These are phyloP conservation scores for Oophaga pumilio DNA, from an alignment of 2,113 vertebrate species.

Conservation along the genomic window DNA sequence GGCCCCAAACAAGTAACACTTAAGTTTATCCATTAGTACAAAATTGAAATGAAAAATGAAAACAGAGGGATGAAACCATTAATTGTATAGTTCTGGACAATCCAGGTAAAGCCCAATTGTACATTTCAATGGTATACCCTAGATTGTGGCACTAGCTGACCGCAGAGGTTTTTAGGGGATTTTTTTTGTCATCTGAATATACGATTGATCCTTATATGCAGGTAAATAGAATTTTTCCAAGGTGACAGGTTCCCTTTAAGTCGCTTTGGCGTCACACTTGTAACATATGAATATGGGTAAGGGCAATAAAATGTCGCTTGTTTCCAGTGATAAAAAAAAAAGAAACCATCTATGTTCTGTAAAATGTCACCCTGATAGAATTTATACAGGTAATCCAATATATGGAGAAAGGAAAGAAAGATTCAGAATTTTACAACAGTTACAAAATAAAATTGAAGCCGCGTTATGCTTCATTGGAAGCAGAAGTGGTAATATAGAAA, in stretches of 20 bases:
- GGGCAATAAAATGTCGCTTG: neutral
- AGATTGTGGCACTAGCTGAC: too few species aligned
- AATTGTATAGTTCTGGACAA: too few species aligned
- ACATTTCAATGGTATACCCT: too few species aligned
- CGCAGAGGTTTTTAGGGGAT: too few species aligned
- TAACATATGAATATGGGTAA: neutral
- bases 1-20: too few species aligned
- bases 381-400: conserved; percentile 8
- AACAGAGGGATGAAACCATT: too few species aligned
- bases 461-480: conserved; percentile 10
- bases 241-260: neutral
- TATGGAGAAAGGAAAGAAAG: neutral
- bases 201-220: neutral
- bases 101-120: too few species aligned
- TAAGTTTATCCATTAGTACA: too few species aligned
- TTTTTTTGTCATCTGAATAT: too few species aligned
- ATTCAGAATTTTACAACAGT: conserved; percentile 1
- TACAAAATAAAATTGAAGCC: conserved; percentile 16
- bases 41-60: too few species aligned
- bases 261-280: neutral
- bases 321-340: neutral
- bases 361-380: conserved; percentile 25
- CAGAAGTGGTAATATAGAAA: neutral
- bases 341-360: neutral
- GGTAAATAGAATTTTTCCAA: neutral